Evolutionary conservation across 1,140 invertebrate species (phyloP).

Genomic region (Drosophila willistoni): DNA sequence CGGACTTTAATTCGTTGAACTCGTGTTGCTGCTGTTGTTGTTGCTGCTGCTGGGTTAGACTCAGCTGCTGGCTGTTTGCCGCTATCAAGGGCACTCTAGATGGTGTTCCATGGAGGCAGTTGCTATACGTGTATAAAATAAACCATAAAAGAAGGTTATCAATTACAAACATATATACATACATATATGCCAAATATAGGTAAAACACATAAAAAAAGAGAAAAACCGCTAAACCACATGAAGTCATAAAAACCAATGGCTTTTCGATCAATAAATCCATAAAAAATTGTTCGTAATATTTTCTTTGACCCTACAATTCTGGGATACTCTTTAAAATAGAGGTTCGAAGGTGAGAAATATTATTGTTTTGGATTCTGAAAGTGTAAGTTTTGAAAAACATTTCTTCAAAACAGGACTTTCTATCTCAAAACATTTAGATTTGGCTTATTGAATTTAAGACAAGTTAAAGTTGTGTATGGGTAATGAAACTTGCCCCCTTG

Average conservation of each 20-base stretch:
- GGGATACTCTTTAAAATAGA: not conserved
- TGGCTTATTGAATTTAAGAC: too few species aligned
- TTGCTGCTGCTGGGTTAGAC: constrained; percentile 59
- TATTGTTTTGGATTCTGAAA: too few species aligned
- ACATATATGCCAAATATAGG: constrained; percentile 35
- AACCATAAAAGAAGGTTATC: constrained; percentile 63
- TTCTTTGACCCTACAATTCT: not conserved
- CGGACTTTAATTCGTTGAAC: constrained; percentile 18
- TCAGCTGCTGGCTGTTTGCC: constrained; percentile 33
- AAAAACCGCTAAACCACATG: constrained; percentile 38
- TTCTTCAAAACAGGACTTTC: too few species aligned
- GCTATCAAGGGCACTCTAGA: constrained; percentile 88
- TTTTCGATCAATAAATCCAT: constrained; percentile 67
- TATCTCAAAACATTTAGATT: too few species aligned
- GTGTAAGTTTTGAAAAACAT: too few species aligned
- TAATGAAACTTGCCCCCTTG: too few species aligned
- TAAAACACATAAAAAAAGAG: constrained; percentile 28
- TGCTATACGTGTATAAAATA: constrained; percentile 67
- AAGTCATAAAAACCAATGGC: constrained; percentile 45
- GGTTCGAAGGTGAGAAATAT: too few species aligned
- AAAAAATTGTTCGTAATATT: constrained; percentile 24
- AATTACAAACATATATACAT: constrained; percentile 36
- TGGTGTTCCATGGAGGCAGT: constrained; percentile 88
- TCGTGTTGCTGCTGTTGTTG: constrained; percentile 48
- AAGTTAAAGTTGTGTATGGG: too few species aligned